Conservation (phyloP, 2,888 invertebrate species). For the Stenodema calcarata region DNA sequence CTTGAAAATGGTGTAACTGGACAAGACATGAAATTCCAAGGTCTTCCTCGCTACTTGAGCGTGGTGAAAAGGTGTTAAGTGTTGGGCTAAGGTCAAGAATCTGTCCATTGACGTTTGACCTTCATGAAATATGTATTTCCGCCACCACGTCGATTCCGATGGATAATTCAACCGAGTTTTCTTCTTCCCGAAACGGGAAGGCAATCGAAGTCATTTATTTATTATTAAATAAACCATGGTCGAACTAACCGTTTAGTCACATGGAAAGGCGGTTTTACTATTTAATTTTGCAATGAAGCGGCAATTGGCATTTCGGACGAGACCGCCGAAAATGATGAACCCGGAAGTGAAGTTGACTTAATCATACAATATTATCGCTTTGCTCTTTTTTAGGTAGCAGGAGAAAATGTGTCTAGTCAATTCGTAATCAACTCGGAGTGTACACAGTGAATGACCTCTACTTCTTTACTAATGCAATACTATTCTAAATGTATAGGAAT, state of each 20-base stretch:
- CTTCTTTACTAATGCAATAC: neutral
- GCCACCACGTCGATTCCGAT: neutral
- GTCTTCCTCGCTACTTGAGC: too few relatives aligned
- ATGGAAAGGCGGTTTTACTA: neutral
- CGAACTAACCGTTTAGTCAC: neutral
- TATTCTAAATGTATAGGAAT: neutral
- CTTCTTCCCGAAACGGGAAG: neutral
- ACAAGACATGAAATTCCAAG: too few relatives aligned
- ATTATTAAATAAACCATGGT: neutral
- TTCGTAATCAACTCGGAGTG: neutral
- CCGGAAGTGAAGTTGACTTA: neutral
- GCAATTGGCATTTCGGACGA: neutral
- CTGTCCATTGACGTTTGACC: neutral
- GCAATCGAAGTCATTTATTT: neutral
- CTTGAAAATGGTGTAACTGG: too few relatives aligned
- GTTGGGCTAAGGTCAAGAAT: neutral
- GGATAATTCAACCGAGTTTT: neutral
- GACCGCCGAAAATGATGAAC: neutral
- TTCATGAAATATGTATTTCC: neutral
- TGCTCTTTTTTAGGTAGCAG: neutral
- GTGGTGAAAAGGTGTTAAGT: neutral
- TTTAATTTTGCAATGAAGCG: neutral
- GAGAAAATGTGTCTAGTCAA: neutral
- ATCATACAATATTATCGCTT: neutral
- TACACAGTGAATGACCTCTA: neutral